These are phyloP conservation scores for Callimorpha dominula DNA, from an alignment of 2,888 invertebrate genomes.

Conservation along the genomic window DNA sequence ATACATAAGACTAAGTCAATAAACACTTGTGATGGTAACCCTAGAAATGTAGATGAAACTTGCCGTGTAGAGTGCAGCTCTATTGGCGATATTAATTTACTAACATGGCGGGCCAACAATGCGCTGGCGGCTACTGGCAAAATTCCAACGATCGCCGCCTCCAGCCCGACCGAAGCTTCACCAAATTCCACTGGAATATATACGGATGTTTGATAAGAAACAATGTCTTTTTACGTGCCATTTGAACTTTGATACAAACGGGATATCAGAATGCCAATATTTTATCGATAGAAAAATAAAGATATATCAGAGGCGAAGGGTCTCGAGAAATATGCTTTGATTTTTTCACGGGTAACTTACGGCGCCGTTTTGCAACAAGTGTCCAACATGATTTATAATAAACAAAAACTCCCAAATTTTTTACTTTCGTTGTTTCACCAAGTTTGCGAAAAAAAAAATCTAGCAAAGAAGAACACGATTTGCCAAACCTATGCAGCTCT, in stretches of 20 bases:
- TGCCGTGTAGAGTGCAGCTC: conserved; percentile 63
- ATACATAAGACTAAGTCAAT: neutral
- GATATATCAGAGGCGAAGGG: conserved; percentile 25
- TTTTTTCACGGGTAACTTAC: conserved; percentile 15
- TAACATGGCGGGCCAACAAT: conserved; percentile 74
- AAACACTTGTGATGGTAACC: conserved; percentile 15
- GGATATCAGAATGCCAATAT: conserved; percentile 45
- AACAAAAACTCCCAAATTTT: neutral
- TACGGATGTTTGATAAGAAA: conserved; percentile 67
- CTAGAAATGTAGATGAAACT: conserved; percentile 48
- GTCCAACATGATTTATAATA: neutral
- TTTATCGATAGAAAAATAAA: conserved; percentile 15
- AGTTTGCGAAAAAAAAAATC: neutral
- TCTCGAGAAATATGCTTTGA: conserved; percentile 46
- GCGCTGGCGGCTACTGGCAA: conserved; percentile 74
- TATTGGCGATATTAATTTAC: conserved; percentile 81
- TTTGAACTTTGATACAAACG: conserved; percentile 51
- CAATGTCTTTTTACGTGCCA: conserved; percentile 49
- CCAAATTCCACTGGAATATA: conserved; percentile 66
- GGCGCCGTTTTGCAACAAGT: conserved; percentile 1
- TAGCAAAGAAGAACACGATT: neutral
- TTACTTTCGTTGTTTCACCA: conserved; percentile 3
- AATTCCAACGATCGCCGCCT: conserved; percentile 68
- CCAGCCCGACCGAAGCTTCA: conserved; percentile 49
- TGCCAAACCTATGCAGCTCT: neutral